These are phyloP conservation scores for Benthosema pterotum DNA, from an alignment of 2,797 vertebrate genomes.

Conservation along the genomic window DNA sequence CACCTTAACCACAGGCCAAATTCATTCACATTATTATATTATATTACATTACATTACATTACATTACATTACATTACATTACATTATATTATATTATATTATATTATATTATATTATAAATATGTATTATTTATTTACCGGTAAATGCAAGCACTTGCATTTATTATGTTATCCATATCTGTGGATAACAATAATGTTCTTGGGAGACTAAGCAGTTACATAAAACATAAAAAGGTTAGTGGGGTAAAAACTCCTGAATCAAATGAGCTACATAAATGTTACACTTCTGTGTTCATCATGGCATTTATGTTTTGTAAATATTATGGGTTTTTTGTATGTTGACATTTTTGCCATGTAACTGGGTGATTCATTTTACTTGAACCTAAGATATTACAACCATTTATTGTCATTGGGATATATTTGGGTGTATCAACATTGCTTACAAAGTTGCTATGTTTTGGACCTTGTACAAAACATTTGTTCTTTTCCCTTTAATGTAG, in stretches of 20 bases:
- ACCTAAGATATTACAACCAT: too few relatives aligned
- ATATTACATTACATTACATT: too few relatives aligned
- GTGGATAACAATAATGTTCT: neutral
- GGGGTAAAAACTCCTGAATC: neutral
- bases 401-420: too few relatives aligned
- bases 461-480: too few relatives aligned
- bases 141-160: neutral
- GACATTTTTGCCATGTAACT: neutral
- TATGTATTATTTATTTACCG: conserved; percentile 9
- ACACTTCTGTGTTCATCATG: neutral
- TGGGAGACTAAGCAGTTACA: conserved; percentile 18
- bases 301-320: conserved; percentile 15
- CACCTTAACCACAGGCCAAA: conserved; percentile 1
- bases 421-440: too few relatives aligned
- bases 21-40: neutral
- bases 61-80: too few relatives aligned
- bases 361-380: neutral
- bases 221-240: conserved; percentile 2
- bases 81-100: too few relatives aligned
- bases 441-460: too few relatives aligned
- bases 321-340: neutral
- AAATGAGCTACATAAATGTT: neutral
- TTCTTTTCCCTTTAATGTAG: too few relatives aligned
- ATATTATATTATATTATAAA: neutral
- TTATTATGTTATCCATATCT: too few relatives aligned